phyloP scores from a whole-genome alignment of 2,113 vertebrate genomes.

The Entelurus aequoreus region DNA sequence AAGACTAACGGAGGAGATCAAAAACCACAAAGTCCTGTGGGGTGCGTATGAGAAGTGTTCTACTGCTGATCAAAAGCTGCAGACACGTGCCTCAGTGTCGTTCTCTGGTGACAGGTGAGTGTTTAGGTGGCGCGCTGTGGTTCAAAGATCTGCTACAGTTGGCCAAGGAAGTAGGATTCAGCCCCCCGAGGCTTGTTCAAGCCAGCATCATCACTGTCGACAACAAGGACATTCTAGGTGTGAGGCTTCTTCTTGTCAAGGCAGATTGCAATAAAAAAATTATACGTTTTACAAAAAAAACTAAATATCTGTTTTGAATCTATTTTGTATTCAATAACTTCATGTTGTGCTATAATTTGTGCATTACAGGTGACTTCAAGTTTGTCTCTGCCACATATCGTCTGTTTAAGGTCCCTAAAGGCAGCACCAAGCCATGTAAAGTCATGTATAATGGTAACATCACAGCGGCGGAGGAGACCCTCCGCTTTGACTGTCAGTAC shows the following conservation, averaged over 20 bases:
- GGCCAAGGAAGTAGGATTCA: conserved; percentile 82
- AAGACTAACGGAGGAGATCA: conserved; percentile 5
- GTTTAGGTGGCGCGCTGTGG: conserved; percentile 55
- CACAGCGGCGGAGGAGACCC: conserved; percentile 60
- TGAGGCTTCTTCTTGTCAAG: conserved; percentile 41
- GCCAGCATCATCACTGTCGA: conserved; percentile 69
- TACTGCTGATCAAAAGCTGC: not conserved
- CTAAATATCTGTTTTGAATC: no score
- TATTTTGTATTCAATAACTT: no score
- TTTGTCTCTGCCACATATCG: conserved; percentile 86
- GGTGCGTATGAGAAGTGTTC: not conserved
- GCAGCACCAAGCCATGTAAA: conserved; percentile 27
- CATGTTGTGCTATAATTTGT: no score
- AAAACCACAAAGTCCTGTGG: conserved; percentile 12
- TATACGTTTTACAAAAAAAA: no score
- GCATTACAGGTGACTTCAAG: conserved; percentile 67
- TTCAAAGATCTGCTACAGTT: conserved; percentile 81
- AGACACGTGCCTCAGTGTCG: no score
- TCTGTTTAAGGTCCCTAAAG: conserved; percentile 78
- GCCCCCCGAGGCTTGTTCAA: conserved; percentile 72
- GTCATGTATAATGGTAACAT: conserved; percentile 80
- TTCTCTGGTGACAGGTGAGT: conserved; percentile 7
- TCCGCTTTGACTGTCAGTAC: conserved; percentile 80
- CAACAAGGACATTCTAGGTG: conserved; percentile 66
- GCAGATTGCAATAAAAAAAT: not conserved